These are phyloP conservation scores for Chrysolina oricalcia DNA, from an alignment of 2,888 invertebrate genomes.

Conservation along the genomic window DNA sequence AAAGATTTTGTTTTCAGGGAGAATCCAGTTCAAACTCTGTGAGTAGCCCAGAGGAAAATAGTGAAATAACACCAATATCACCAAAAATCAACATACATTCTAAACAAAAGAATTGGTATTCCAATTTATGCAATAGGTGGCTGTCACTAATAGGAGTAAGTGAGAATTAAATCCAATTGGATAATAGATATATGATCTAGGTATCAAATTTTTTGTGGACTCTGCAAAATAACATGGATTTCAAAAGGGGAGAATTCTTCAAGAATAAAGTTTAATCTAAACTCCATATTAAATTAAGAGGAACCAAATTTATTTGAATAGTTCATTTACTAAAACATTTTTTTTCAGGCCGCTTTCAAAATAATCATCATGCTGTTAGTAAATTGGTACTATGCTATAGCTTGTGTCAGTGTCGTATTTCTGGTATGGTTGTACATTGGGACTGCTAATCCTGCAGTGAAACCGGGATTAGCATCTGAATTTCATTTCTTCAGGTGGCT, in stretches of 20 bases:
- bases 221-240: too few relatives aligned
- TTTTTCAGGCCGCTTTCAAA: constrained; percentile 87
- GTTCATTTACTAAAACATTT: constrained; percentile 1
- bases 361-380: constrained; percentile 93
- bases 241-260: too few relatives aligned
- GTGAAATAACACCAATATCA: constrained; percentile 73
- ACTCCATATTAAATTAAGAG: too few relatives aligned
- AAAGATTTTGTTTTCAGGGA: constrained; percentile 60
- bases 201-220: too few relatives aligned
- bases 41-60: constrained; percentile 66
- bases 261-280: too few relatives aligned
- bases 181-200: neutral
- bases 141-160: constrained; percentile 90
- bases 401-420: constrained; percentile 86
- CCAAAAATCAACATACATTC: constrained; percentile 84
- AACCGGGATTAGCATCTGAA: constrained; percentile 90
- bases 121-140: constrained; percentile 95
- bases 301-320: too few relatives aligned
- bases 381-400: constrained; percentile 93
- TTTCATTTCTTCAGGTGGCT: constrained; percentile 88
- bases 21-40: constrained; percentile 67
- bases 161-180: neutral
- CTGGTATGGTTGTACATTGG: constrained; percentile 96
- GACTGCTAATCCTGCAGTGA: constrained; percentile 95
- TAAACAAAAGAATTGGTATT: constrained; percentile 96